A percentile compares a stretch with the other conserved stretches of the same genome.
Conservation (phyloP, 2,888 invertebrate genomes). For the Melanostoma mellinum region DNA sequence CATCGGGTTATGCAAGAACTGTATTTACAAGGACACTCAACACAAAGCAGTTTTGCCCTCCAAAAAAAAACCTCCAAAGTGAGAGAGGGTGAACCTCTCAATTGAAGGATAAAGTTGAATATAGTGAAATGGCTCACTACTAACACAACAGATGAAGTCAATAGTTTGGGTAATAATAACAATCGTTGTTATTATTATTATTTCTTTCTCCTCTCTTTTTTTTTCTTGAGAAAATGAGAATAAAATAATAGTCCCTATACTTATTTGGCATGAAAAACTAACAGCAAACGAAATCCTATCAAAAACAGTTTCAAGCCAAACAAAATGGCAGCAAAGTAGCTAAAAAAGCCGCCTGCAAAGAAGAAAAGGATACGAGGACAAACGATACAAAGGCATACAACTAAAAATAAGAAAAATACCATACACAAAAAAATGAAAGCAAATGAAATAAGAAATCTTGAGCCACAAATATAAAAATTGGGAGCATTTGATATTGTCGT, state of each 20-base stretch:
- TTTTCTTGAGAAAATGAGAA: slow-evolving; percentile 2
- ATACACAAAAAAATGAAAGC: slow-evolving; percentile 13
- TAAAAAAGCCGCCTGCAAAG: slow-evolving; percentile 48
- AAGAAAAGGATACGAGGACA: slow-evolving; percentile 50
- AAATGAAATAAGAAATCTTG: slow-evolving; percentile 29
- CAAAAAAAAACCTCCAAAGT: background rate
- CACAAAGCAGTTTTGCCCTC: slow-evolving; percentile 18
- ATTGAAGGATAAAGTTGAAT: slow-evolving; percentile 47
- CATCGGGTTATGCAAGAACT: slow-evolving; percentile 48
- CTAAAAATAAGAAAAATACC: slow-evolving; percentile 18
- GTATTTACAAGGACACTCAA: slow-evolving; percentile 34
- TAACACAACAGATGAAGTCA: slow-evolving; percentile 53
- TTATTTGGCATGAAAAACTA: slow-evolving; percentile 50
- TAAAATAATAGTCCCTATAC: slow-evolving; percentile 9
- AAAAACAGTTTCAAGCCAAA: slow-evolving; percentile 62
- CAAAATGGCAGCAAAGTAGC: slow-evolving; percentile 15
- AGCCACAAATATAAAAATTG: slow-evolving; percentile 63
- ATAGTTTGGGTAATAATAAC: slow-evolving; percentile 60
- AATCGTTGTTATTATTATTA: slow-evolving; percentile 29
- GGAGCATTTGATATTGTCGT: slow-evolving; percentile 67
- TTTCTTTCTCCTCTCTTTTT: no score
- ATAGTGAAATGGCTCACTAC: slow-evolving; percentile 14
- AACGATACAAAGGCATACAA: slow-evolving; percentile 19
- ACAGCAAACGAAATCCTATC: slow-evolving; percentile 53
- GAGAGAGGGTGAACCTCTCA: slow-evolving; percentile 11